phyloP scores from a whole-genome alignment of 2,797 vertebrate genomes.

The Sus cebifrons region DNA sequence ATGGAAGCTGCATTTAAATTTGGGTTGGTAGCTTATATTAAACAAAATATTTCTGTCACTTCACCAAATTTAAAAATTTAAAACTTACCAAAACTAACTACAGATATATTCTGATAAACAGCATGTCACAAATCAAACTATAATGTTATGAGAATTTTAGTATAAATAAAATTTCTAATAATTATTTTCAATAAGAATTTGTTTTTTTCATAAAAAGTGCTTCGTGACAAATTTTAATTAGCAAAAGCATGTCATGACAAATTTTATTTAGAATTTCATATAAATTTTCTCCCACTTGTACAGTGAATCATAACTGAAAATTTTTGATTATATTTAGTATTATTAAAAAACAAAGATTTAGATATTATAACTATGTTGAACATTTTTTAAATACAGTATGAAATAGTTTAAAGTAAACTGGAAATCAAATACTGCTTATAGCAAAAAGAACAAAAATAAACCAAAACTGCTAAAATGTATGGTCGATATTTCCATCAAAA shows the following conservation, averaged over 20 bases:
- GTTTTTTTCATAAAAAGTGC: background rate
- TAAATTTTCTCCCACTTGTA: background rate
- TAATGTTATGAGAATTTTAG: background rate
- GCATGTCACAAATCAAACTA: background rate
- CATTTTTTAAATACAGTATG: slow-evolving; percentile 3
- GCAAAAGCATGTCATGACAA: background rate
- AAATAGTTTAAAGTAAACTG: background rate
- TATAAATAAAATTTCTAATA: slow-evolving; percentile 34
- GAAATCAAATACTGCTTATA: background rate
- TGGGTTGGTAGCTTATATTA: slow-evolving; percentile 61
- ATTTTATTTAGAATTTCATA: slow-evolving; percentile 35
- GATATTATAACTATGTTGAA: background rate
- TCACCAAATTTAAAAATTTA: slow-evolving; percentile 49
- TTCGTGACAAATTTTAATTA: slow-evolving; percentile 6
- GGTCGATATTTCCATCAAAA: slow-evolving; percentile 35
- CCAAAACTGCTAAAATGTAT: slow-evolving; percentile 25
- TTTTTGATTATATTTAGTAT: background rate
- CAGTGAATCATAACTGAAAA: background rate
- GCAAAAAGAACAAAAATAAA: background rate
- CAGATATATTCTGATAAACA: background rate
- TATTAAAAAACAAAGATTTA: slow-evolving; percentile 30
- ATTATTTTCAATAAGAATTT: slow-evolving; percentile 3
- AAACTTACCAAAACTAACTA: slow-evolving; percentile 10
- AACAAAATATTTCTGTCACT: slow-evolving; percentile 64
- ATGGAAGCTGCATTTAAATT: slow-evolving; percentile 92